Evolutionary conservation across 1,140 invertebrate genomes (phyloP), one percentile per base, ranked within the genome.

Genomic region (Scaptomyza hsui): DNA sequence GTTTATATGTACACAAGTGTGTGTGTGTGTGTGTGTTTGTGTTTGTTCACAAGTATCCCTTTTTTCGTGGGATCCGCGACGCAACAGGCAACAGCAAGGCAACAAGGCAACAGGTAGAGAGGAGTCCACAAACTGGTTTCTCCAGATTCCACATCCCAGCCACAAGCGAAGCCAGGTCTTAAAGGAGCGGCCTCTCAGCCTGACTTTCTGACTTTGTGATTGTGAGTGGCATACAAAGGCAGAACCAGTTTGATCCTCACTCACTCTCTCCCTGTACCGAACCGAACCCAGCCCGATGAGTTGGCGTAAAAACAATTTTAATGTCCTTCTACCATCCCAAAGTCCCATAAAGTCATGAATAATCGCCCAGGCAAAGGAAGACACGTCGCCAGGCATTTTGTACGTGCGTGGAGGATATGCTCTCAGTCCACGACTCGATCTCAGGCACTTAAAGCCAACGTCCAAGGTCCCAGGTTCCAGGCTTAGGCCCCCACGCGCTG

Each of bases 291-390:
- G n/a, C 16, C 57, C 72, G 72, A 86, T 88, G 82, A 86, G 82
- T 86, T 88, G 82, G 82, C 82, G 82, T 86, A 82, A 86, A 86
- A 89, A 80, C 83, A 88, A 83, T 86, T 86, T 86, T 86, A 86
- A 86, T 86, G 82, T 86, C 82, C 82, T 86, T 77, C 78, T 86
- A 81, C 83, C 26, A 9, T 7, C 1, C 74, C 77, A 41, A 65
- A 72, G 57, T 86, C 81, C 81, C 81, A 86, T 88, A 86, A 81
- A 88, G 78, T 86, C 81, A 81, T 86, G 81, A 86, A 86, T 86
- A 86, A 86, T 86, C 81, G 82, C 74, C 72, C 80, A 76, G 18
- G n/a, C 35, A 18, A 24, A 37, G 49, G 16, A 62, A 47, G 48
- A 51, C 48, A 51, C 26, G 35, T 24, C 41, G 41, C 21, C 19